Percentiles rank a stretch among this genome's conserved stretches.
Evolutionary conservation across 2,888 invertebrate genomes (phyloP).

Genomic region (Pherbina coryleti): DNA sequence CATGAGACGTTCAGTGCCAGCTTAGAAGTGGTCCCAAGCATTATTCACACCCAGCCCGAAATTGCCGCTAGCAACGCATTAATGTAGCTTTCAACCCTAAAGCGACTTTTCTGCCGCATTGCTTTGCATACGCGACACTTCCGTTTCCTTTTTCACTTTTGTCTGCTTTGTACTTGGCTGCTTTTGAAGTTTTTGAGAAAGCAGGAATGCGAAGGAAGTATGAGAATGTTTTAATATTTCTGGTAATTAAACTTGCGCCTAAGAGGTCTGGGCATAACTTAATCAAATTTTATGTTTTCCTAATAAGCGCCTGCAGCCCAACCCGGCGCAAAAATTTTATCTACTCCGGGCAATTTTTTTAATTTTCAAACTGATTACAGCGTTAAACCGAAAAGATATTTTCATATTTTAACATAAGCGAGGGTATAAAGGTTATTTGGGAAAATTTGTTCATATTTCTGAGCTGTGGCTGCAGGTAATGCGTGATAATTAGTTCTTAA

Average conservation of each 20-base stretch:
- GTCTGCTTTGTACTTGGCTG: not conserved
- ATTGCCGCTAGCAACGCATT: constrained; percentile 38
- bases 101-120: not conserved
- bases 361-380: too few species aligned
- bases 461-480: too few species aligned
- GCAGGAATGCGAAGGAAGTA: not conserved
- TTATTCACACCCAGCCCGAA: not conserved
- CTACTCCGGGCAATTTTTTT: too few species aligned
- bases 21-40: not conserved
- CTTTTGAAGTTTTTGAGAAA: not conserved
- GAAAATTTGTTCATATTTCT: too few species aligned
- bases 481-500: too few species aligned
- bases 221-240: constrained; percentile 34
- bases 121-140: constrained; percentile 8
- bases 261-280: constrained; percentile 46
- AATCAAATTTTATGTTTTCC: constrained; percentile 47
- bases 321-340: not conserved
- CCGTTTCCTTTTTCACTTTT: not conserved
- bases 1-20: not conserved
- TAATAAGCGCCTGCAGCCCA: constrained; percentile 37
- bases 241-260: constrained; percentile 50
- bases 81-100: constrained; percentile 27
- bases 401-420: too few species aligned
- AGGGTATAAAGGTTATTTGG: too few species aligned
- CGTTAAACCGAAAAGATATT: too few species aligned